Evolutionary conservation across 2,113 vertebrate genomes (phyloP).

Genomic region (Globicephala melas): DNA sequence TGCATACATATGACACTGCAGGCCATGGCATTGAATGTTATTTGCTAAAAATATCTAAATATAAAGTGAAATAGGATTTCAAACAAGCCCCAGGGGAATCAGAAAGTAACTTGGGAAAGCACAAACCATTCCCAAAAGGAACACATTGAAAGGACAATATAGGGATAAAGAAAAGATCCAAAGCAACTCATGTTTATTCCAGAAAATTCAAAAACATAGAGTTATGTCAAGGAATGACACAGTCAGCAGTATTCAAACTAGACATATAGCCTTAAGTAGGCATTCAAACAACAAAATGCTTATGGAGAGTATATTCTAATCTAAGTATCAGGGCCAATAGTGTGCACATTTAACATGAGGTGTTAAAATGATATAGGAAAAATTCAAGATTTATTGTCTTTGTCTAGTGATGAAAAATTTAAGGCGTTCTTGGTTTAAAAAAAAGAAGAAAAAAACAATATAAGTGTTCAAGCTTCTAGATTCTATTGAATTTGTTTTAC

Average conservation of each 20-base stretch:
- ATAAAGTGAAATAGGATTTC: slow-evolving; percentile 67
- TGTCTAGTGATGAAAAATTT: background rate
- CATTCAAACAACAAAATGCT: background rate
- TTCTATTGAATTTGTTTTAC: background rate
- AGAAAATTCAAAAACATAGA: slow-evolving; percentile 50
- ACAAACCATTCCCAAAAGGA: slow-evolving; percentile 61
- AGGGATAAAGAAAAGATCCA: slow-evolving; percentile 56
- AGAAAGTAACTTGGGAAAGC: slow-evolving; percentile 41
- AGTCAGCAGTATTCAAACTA: background rate
- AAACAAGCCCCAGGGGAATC: slow-evolving; percentile 37
- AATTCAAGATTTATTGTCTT: background rate
- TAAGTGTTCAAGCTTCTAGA: background rate
- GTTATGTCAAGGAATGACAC: background rate
- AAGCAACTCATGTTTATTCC: slow-evolving; percentile 28
- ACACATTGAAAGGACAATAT: slow-evolving; percentile 40
- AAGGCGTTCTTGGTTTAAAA: background rate
- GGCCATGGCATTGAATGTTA: slow-evolving; percentile 58
- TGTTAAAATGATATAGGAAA: background rate
- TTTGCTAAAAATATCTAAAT: slow-evolving; percentile 71
- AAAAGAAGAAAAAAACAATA: background rate
- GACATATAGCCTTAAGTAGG: background rate
- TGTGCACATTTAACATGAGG: background rate
- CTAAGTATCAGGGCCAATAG: background rate
- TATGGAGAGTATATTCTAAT: background rate
- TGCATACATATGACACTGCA: slow-evolving; percentile 65